These are phyloP conservation scores for Trichechus manatus DNA, from an alignment of 2,113 vertebrate species.

Conservation along the genomic window DNA sequence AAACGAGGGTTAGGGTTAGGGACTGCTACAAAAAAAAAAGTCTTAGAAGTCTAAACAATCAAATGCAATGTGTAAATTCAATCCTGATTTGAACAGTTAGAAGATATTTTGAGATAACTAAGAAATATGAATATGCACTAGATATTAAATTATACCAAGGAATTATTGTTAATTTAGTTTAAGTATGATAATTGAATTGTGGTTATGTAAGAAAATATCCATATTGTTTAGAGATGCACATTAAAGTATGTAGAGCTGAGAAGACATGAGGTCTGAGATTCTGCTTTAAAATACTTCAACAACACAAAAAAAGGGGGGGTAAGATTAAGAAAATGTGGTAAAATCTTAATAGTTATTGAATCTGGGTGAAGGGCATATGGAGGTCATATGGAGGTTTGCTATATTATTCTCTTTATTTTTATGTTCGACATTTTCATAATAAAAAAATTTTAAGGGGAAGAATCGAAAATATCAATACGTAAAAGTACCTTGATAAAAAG, in stretches of 20 bases:
- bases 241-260: neutral
- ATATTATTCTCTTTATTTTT: conserved; percentile 34
- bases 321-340: neutral
- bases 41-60: conserved; percentile 30
- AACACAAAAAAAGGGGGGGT: neutral
- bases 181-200: neutral
- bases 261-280: conserved; percentile 20
- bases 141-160: conserved; percentile 52
- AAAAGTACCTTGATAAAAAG: neutral
- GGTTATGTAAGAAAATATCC: neutral
- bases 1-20: neutral
- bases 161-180: conserved; percentile 7
- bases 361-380: neutral
- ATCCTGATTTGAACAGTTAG: conserved; percentile 3
- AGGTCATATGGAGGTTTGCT: neutral
- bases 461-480: neutral
- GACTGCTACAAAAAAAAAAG: neutral
- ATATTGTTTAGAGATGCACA: neutral
- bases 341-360: neutral
- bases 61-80: neutral
- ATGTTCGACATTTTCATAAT: conserved; percentile 31
- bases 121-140: conserved; percentile 17
- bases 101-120: conserved; percentile 56
- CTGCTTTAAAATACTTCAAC: conserved; percentile 49
- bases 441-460: conserved; percentile 15